Base-by-base conservation (phyloP, 2,113 vertebrate species). In the Machaerirhynchus nigripectus region DNA sequence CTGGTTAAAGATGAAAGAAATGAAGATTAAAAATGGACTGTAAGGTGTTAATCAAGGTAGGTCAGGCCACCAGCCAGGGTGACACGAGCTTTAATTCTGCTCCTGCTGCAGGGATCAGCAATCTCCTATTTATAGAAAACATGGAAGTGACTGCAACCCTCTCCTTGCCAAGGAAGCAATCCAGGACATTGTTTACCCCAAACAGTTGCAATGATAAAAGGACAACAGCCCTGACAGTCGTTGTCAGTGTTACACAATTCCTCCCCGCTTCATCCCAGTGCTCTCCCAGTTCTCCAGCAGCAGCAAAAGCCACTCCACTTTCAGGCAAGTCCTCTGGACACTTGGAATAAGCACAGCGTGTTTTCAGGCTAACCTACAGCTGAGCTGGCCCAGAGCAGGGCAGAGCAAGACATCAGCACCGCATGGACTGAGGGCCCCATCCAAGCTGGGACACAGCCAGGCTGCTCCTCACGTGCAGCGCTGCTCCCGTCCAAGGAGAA, bases 71-170 rank as follows among this genome's bases (percentile, higher is more conserved):
- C 47, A 92, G 85, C 75, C 73, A 75, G 74, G 67, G 57, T 70
- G 74, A 78, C 89, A 55, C 2, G 3, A 7, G 18, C 57, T 68
- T 85, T 55, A 95, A 75, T 73, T 86, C 84, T 21, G 70, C 69
- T 89, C 59, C 42, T 7, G 3, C 59, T 84, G 70, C 92, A 71
- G 74, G 42, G 76, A 84, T 84, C 89, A 95, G 71, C 50, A 28
- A 68, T 5, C 49, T 42, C 84, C 96, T 97, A 97, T 96, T 97
- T 97, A 97, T 93, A 97, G 95, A 14, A 47, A 89, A 64, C 67
- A 57, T 2, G 61, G 77, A 92, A 96, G 64, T 14, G 39, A 75
- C 73, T 94, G 85, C 91, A 90, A 90, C 13, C 61, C 59, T 86
- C 82, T 31, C 31, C 70, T 27, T 83, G 92, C 94, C 97, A 97